Evolutionary conservation across 2,113 vertebrate genomes (phyloP), one percentile per base, ranked within the genome.

Genomic region (Silurus meridionalis): DNA sequence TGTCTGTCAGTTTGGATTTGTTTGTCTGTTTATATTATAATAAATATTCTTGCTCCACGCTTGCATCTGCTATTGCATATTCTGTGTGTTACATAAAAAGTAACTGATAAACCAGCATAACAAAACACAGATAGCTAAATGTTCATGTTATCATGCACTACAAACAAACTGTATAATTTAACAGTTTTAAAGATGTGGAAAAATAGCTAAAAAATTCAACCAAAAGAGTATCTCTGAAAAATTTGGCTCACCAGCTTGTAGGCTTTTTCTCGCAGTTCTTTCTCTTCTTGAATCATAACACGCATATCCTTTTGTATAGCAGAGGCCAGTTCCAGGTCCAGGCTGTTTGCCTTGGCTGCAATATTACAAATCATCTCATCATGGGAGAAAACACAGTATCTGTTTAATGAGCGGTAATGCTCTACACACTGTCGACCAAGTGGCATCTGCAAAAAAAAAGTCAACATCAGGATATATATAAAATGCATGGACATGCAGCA

Each of bases 281-380:
- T 96, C 91, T 99, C 98, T 8, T 97, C 95, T 19, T 94, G 91
- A 37, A 99, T 91, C 97, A 99, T 98, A 83, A 93, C 4, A 3
- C 92, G 92, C 95, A 99, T 96, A 72, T 99, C 98, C 58, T 96
- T 97, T 83, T 96, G 95, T 86, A 99, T 95, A 0, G 93, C 95
- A 1, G 95, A 95, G 0, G 97, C 98, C 84, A 99, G 94, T 2
- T 97, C 95, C 0, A 99, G 94, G 0, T 98, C 97, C 21, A 99
- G 92, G 0, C 89, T 91, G 8, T 95, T 94, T 0, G 96, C 97
- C 91, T 98, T 98, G 84, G 90, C 88, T 6, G 97, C 98, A 95
- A 99, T 99, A 90, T 97, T 97, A 81, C 97, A 99, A 77, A 97
- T 95, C 97, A 99, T 97, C 93, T 99, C 98, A 6, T 99, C 98